Evolutionary conservation across 2,888 invertebrate species (phyloP), one percentile per base, ranked within the genome.

Genomic region (Invenusta paracnida): DNA sequence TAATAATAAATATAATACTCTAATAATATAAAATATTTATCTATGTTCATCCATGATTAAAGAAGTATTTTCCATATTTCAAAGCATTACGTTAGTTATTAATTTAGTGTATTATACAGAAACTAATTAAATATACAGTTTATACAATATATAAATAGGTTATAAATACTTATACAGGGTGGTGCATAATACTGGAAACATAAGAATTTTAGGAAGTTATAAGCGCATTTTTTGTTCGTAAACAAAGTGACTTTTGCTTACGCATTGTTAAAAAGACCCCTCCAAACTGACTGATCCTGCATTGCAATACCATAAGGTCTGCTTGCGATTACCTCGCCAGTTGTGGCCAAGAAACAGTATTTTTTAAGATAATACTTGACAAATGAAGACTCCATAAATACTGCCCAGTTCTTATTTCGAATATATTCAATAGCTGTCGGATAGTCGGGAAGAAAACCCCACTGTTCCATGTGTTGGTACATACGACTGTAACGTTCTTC

Each of bases 401-500:
- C 88, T 5, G 89, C 89, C 86, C 88, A 89, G 31, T 88, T 86
- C 5, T 86, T 88, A 0, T 85, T 48, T 30, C 87, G 5, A 85
- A 93, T 95, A 91, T 94, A 94, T 83, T 92, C 92, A 89, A 95
- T 95, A 0, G 96, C 96, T 86, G 94, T 94, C n/a, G 92, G 92
- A 0, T 94, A 94, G 87, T 93, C 93, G 0, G 92, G 90, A 0
- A 96, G 94, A 0, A 83, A 83, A 0, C 83, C 83, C 83, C 83
- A 83, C 48, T 67, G n/a, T 23, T 0, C 94, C 81, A 96, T 96
- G 17, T 95, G 95, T 23, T 95, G 92, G 11, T 96, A 92, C 87
- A 96, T 96, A 88, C 95, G 95, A 0, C 95, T 95, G 89, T 95
- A 96, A 90, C 96, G 96, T 90, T 96, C 96, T 88, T 95, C 94